Conservation (phyloP, 2,888 invertebrate species). For the Caenorhabditis sp. region DNA sequence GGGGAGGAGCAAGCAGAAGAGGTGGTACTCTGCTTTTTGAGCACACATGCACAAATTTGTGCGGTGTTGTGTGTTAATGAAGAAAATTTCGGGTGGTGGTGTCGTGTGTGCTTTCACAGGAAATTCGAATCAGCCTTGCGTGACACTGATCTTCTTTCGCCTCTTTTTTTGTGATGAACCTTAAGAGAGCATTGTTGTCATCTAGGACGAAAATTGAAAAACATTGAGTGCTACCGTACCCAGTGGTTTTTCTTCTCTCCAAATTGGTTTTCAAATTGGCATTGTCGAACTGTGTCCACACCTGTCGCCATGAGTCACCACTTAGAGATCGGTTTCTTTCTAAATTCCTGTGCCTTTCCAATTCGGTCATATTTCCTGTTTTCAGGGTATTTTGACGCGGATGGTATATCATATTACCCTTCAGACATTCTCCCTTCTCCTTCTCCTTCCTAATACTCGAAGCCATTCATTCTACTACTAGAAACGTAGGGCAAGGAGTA, state of each 20-base stretch:
- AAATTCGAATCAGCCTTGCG: slow-evolving; percentile 10
- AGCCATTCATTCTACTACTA: slow-evolving; percentile 5
- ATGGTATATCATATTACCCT: neutral
- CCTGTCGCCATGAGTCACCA: slow-evolving; percentile 14
- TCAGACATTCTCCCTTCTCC: neutral
- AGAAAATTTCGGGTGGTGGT: neutral
- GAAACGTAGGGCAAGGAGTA: neutral
- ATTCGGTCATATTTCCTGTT: slow-evolving; percentile 13
- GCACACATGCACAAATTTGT: neutral
- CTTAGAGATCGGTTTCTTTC: neutral
- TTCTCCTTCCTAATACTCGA: slow-evolving; percentile 1
- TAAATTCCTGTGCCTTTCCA: neutral
- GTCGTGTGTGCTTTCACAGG: neutral
- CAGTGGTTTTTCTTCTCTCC: neutral
- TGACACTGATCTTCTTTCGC: neutral
- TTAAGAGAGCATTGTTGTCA: too few species aligned
- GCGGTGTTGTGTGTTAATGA: slow-evolving; percentile 1
- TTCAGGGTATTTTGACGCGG: neutral
- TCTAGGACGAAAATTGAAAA: too few species aligned
- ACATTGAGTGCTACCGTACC: too few species aligned
- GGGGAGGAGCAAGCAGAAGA: neutral
- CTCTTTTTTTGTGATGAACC: neutral
- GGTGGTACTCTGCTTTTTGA: neutral
- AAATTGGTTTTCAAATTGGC: too few species aligned
- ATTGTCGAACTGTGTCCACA: neutral